Evolutionary conservation across 1,140 invertebrate genomes (phyloP).

Genomic region (Dreissena rostriformis): DNA sequence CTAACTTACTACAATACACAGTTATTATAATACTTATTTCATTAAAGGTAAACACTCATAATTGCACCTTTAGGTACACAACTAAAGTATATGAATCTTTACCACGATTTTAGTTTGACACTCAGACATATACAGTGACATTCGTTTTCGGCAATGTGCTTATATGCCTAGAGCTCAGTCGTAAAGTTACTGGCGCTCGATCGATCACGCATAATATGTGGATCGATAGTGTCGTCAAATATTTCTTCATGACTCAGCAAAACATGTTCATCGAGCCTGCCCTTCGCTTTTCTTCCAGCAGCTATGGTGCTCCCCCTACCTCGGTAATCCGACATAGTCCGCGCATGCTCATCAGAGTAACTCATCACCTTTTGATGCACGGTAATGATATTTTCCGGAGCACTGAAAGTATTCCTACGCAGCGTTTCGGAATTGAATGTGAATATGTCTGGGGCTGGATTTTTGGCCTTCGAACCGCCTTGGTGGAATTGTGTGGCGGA

Average conservation of each 20-base stretch:
- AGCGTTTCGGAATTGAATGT: background rate
- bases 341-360: background rate
- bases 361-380: background rate
- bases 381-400: background rate
- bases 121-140: too few relatives aligned
- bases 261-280: background rate
- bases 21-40: too few relatives aligned
- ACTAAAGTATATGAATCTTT: too few relatives aligned
- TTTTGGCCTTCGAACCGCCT: too few relatives aligned
- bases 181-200: background rate
- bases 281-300: background rate
- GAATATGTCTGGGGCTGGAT: background rate
- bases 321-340: background rate
- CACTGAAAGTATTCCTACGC: conserved; percentile 1
- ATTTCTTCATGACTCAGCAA: background rate
- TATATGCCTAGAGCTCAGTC: background rate
- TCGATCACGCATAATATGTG: background rate
- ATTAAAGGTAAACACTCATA: too few relatives aligned
- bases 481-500: too few relatives aligned
- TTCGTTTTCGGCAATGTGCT: too few relatives aligned
- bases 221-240: background rate
- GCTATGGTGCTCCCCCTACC: background rate
- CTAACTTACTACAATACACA: too few relatives aligned
- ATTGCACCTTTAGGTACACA: too few relatives aligned
- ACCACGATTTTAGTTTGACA: too few relatives aligned